These are phyloP conservation scores for Gastrophysa polygoni DNA, from an alignment of 2,888 invertebrate genomes.

Conservation along the genomic window DNA sequence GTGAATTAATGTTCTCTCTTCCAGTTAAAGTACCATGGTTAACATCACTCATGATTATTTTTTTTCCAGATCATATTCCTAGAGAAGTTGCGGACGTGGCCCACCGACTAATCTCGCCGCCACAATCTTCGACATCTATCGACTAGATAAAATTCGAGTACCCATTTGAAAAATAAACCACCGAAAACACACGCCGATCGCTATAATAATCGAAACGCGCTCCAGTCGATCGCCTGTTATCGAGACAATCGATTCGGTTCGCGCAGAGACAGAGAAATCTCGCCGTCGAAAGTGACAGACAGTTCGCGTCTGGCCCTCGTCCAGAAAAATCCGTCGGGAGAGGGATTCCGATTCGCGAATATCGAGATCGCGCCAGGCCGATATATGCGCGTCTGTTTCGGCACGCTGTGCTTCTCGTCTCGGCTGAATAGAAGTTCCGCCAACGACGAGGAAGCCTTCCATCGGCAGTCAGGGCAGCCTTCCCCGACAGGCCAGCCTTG, in stretches of 20 bases:
- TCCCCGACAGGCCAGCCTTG: conserved; percentile 33
- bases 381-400: conserved; percentile 86
- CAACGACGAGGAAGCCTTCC: conserved; percentile 72
- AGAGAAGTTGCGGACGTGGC: conserved; percentile 15
- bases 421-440: conserved; percentile 71
- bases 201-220: no score
- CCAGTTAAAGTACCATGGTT: no score
- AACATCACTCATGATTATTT: background rate
- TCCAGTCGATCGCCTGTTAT: no score
- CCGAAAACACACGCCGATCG: background rate
- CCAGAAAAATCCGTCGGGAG: conserved; percentile 18
- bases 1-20: no score
- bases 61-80: conserved; percentile 20
- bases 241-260: no score
- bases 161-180: conserved; percentile 17
- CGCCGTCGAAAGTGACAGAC: no score
- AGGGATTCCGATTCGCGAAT: conserved; percentile 44
- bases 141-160: conserved; percentile 29
- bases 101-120: background rate
- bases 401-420: conserved; percentile 86
- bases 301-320: conserved; percentile 15
- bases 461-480: conserved; percentile 43
- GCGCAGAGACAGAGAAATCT: no score
- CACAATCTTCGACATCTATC: no score
- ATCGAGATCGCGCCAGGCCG: conserved; percentile 63